Evolutionary conservation across 2,113 vertebrate genomes (phyloP).

Genomic region (Noctilio leporinus): DNA sequence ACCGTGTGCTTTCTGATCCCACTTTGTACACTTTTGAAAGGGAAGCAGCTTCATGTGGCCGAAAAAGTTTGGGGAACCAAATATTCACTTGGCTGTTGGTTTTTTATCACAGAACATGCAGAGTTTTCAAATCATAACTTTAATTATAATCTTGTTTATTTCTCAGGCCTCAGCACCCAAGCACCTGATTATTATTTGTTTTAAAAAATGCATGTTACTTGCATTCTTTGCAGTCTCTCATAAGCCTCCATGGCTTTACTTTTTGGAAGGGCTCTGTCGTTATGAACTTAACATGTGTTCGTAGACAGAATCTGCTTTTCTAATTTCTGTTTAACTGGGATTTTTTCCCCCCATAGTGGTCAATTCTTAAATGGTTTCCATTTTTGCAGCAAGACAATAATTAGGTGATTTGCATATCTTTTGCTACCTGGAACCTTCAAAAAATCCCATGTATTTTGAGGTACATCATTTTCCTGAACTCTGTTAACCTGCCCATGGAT

Average conservation of each 20-base stretch:
- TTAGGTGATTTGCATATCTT: not conserved
- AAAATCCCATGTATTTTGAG: not conserved
- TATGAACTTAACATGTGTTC: not conserved
- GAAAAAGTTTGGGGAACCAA: not conserved
- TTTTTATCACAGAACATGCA: not conserved
- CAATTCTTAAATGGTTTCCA: not conserved
- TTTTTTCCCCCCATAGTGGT: not conserved
- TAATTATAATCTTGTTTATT: not conserved
- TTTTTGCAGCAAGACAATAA: not conserved
- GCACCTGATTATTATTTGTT: not conserved
- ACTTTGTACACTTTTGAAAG: not conserved
- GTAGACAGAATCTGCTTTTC: not conserved
- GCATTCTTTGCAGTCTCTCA: not conserved
- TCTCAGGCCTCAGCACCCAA: not conserved
- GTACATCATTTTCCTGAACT: not conserved
- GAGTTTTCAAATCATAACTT: not conserved
- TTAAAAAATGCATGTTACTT: not conserved
- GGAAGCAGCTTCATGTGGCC: not conserved
- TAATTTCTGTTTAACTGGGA: not conserved
- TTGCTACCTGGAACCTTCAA: not conserved
- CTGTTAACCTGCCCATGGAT: not conserved
- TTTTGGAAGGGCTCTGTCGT: not conserved
- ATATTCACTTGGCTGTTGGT: not conserved
- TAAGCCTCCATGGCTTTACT: not conserved
- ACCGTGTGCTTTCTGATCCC: not conserved